Conservation (phyloP, 2,797 vertebrate species). For the Molothrus aeneus region DNA sequence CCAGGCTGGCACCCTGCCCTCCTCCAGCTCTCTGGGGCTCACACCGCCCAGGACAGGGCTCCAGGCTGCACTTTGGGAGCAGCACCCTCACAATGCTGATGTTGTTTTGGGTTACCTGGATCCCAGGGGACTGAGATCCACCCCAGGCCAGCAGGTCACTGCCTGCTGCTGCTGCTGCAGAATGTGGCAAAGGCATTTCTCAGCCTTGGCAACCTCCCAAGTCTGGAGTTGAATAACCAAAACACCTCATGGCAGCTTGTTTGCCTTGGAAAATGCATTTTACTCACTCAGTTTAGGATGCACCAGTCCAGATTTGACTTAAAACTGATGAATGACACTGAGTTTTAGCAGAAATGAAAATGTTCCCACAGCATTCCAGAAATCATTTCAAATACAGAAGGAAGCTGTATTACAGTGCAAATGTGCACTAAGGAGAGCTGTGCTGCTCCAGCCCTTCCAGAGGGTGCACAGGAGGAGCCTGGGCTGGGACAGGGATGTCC, state of each 20-base stretch:
- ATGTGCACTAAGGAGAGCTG: accelerated
- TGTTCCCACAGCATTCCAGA: neutral
- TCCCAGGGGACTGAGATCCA: neutral
- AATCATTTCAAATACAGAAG: accelerated
- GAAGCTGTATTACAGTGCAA: accelerated
- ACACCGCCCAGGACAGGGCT: neutral
- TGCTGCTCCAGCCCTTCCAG: neutral
- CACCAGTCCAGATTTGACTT: neutral
- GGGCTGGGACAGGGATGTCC: neutral
- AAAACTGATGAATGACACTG: neutral
- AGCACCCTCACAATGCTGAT: neutral
- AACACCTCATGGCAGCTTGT: neutral
- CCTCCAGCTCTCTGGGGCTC: no score
- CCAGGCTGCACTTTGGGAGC: neutral
- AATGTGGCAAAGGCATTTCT: accelerated
- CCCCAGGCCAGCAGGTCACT: neutral
- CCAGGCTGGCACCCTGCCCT: neutral
- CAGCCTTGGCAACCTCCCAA: neutral
- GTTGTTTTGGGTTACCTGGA: accelerated
- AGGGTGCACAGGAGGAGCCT: neutral
- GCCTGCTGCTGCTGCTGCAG: neutral
- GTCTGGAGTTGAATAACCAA: neutral
- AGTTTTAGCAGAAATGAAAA: neutral
- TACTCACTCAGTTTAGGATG: neutral
- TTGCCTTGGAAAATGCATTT: neutral